Base-by-base conservation (phyloP, 2,797 vertebrate genomes). In the Lerista edwardsae region DNA sequence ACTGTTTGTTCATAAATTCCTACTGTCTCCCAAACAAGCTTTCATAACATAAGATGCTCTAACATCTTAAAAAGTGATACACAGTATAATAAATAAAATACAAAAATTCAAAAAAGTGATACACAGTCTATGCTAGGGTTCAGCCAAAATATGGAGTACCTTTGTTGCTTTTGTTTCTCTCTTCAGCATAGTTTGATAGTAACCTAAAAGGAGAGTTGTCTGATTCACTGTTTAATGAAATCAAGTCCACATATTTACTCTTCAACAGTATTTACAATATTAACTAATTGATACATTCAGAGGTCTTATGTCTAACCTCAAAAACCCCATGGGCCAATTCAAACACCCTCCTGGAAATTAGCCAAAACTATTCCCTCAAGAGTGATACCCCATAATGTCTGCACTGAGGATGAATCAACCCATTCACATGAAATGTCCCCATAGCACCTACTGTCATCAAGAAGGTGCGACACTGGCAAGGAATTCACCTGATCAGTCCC, bases 171-270 rank as follows among this genome's bases (percentile, higher is more conserved):
- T 93, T 87, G 81, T 96, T 96, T 69, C 91, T 81, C 74, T 91
- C 88, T 85, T 92, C 72, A 34, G 94, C 94, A 80, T 90, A 76
- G n/a, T 91, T 87, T 86, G 96, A 96, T 78, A 96, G 89, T 17
- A 93, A 89, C 96, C 96, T 97, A 85, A 1, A 92, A 89, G 94
- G 61, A 81, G 51, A 74, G 21, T 64, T 19, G 74, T 19, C 27
- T 89, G 74, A 64, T 67, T 10, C 6, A 14, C 2, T 67, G 19
- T 84, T 90, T 80, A 69, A 19, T 61, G 75, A 55, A 88, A 80
- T 23, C 59, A 62, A 55, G 6, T 55, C 10, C 11, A 1, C 67
- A 81, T 6, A 10, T 11, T 47, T 47, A 47, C 6, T 47, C 11
- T 47, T 47, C 47, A 47, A 47, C 51, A 55, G 1, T 86, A 84